Evolutionary conservation across 2,113 vertebrate genomes (phyloP).

Genomic region (Mormyrus lacerda): DNA sequence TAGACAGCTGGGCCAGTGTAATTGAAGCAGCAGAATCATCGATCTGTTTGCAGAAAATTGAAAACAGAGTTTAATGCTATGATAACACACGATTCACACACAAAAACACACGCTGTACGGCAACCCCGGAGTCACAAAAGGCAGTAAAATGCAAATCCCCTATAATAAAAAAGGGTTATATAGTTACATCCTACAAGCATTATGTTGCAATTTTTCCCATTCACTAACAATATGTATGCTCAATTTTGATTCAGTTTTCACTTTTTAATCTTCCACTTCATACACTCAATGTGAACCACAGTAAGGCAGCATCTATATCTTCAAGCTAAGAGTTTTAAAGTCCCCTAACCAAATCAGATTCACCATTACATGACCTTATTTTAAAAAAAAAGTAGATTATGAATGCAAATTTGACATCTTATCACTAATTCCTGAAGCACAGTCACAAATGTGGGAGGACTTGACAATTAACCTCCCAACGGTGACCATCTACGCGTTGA

Average conservation of each 20-base stretch:
- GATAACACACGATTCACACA: constrained; percentile 27
- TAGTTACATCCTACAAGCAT: background rate
- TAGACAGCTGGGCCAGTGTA: constrained; percentile 84
- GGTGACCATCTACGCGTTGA: background rate
- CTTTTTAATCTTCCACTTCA: background rate
- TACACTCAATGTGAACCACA: background rate
- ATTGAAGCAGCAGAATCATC: constrained; percentile 81
- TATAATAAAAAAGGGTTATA: background rate
- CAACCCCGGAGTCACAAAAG: background rate
- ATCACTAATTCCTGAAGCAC: background rate
- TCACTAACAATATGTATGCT: background rate
- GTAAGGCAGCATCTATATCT: background rate
- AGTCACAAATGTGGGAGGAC: background rate
- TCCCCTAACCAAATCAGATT: background rate
- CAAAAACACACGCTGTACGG: constrained; percentile 8
- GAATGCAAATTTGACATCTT: background rate
- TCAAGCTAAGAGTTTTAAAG: background rate
- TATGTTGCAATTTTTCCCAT: background rate
- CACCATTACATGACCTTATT: background rate
- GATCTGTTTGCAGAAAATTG: constrained; percentile 91
- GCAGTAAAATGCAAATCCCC: background rate
- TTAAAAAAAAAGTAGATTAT: background rate
- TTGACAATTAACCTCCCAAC: background rate
- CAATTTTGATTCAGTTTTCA: background rate
- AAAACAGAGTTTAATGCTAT: constrained; percentile 71